phyloP scores from a whole-genome alignment of 1,140 invertebrate genomes.

The Hypothenemus hampei region DNA sequence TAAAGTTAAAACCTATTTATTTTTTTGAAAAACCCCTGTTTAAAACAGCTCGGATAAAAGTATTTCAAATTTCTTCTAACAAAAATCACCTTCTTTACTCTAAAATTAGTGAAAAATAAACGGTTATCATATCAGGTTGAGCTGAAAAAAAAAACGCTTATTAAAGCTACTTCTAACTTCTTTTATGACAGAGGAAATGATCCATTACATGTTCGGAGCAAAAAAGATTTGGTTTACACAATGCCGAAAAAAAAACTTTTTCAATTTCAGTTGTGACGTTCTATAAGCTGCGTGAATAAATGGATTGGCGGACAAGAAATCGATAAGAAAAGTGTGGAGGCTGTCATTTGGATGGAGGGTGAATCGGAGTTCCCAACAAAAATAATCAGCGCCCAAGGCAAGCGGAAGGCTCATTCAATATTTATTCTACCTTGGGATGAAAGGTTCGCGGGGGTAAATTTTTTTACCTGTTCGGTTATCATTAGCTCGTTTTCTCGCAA shows the following conservation, averaged over 20 bases:
- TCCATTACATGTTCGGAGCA: too few relatives aligned
- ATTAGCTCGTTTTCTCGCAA: too few relatives aligned
- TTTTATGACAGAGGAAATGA: too few relatives aligned
- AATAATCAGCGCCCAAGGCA: not conserved
- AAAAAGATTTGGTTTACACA: conserved; percentile 3
- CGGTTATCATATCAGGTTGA: too few relatives aligned
- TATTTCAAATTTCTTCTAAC: not conserved
- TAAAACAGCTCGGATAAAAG: not conserved
- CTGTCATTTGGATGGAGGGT: not conserved
- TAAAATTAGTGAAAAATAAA: too few relatives aligned
- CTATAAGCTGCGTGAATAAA: conserved; percentile 8
- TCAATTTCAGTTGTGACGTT: conserved; percentile 8
- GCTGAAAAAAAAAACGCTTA: too few relatives aligned
- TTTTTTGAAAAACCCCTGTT: not conserved
- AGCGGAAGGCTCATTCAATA: conserved; percentile 1
- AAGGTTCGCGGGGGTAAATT: too few relatives aligned
- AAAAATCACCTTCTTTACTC: too few relatives aligned
- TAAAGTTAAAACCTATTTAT: not conserved
- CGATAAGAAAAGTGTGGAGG: conserved; percentile 7
- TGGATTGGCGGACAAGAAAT: conserved; percentile 5
- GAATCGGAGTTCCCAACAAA: not conserved
- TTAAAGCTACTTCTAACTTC: too few relatives aligned
- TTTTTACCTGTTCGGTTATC: too few relatives aligned
- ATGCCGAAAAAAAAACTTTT: conserved; percentile 5
- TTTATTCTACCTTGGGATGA: not conserved